Evolutionary conservation across 2,113 vertebrate genomes (phyloP).

Genomic region (Chroicocephalus ridibundus): DNA sequence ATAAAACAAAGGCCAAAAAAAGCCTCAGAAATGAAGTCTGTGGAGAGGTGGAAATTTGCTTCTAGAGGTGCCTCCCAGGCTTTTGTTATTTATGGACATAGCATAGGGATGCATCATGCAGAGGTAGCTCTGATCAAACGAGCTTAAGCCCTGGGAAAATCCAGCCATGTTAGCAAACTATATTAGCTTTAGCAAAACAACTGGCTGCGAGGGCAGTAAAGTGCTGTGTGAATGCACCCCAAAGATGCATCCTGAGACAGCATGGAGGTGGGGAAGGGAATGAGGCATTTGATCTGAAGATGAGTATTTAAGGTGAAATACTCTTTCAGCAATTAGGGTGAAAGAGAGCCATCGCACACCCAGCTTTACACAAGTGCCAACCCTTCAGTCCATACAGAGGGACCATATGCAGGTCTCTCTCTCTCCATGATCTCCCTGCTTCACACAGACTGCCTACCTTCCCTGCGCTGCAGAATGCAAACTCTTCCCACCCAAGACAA

Average conservation of each 20-base stretch:
- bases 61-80: not conserved
- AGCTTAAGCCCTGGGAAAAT: not conserved
- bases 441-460: accelerated
- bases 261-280: not conserved
- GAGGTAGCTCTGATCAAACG: not conserved
- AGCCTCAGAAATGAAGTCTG: not conserved
- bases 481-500: not conserved
- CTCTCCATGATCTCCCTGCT: not conserved
- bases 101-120: not conserved
- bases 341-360: not conserved
- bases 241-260: not conserved
- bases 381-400: not conserved
- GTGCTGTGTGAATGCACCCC: not conserved
- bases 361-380: not conserved
- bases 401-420: not conserved
- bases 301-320: not conserved
- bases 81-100: not conserved
- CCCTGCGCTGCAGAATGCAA: not conserved
- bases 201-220: not conserved
- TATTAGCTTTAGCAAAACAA: not conserved
- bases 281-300: not conserved
- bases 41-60: not conserved
- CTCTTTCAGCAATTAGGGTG: not conserved
- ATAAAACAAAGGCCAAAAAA: not conserved
- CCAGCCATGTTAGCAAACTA: not conserved